These are phyloP conservation scores for Torymus tubicola DNA, from an alignment of 2,888 invertebrate genomes.

Conservation along the genomic window DNA sequence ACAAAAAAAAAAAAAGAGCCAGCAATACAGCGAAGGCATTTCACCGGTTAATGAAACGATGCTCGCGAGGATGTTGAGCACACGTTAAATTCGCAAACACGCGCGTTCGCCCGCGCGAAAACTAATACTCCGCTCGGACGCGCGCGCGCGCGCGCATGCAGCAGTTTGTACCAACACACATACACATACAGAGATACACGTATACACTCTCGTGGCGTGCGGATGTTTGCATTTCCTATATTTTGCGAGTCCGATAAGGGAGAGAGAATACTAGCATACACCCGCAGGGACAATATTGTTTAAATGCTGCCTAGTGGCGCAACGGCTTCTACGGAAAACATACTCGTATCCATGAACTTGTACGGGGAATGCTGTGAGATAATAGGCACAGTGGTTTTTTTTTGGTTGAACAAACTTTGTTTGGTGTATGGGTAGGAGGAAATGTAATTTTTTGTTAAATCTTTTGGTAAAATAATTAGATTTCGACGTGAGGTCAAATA, in stretches of 20 bases:
- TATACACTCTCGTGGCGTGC: neutral
- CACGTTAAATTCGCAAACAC: constrained; percentile 46
- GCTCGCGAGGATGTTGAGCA: constrained; percentile 38
- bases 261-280: constrained; percentile 1
- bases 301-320: constrained; percentile 9
- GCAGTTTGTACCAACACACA: constrained; percentile 42
- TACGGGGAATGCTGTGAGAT: no score
- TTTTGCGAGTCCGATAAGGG: constrained; percentile 38
- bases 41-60: constrained; percentile 37
- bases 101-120: constrained; percentile 1
- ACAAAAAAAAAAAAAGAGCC: neutral
- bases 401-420: no score
- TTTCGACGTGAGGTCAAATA: no score
- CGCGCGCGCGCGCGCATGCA: neutral
- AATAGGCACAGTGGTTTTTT: no score
- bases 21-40: constrained; percentile 4
- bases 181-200: no score
- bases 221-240: constrained; percentile 52
- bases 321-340: no score
- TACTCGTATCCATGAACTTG: no score
- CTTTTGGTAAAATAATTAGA: no score
- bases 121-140: constrained; percentile 3
- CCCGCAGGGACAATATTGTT: constrained; percentile 21
- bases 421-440: no score
- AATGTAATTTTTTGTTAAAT: no score